These are phyloP conservation scores for Parauchenoglanis ngamensis DNA, from an alignment of 2,797 vertebrate species.

Conservation along the genomic window DNA sequence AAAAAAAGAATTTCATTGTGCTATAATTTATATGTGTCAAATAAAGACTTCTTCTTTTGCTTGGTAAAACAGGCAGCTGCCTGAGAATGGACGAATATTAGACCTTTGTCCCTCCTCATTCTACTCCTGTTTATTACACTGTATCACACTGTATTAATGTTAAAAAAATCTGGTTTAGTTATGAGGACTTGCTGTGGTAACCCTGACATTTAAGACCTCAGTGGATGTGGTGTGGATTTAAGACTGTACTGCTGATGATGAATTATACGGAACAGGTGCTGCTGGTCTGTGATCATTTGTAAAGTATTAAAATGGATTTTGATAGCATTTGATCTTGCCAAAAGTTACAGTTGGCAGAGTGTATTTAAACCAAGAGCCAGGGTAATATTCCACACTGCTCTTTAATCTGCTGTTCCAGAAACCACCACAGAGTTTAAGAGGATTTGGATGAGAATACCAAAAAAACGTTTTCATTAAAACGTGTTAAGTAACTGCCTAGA, in stretches of 20 bases:
- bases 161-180: background rate
- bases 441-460: conserved; percentile 8
- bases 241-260: background rate
- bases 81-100: background rate
- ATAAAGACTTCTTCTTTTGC: too few relatives aligned
- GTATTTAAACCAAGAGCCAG: background rate
- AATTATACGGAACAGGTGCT: background rate
- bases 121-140: background rate
- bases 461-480: background rate
- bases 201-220: background rate
- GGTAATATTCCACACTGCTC: background rate
- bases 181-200: background rate
- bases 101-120: too few relatives aligned
- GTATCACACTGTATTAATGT: background rate
- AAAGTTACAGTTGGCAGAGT: conserved; percentile 32
- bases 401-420: background rate
- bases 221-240: background rate
- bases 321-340: background rate
- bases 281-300: background rate
- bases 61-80: background rate
- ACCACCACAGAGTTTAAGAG: conserved; percentile 10
- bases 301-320: conserved; percentile 17
- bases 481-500: background rate
- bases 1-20: too few relatives aligned
- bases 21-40: too few relatives aligned